Base-by-base conservation (phyloP, 2,797 vertebrate genomes). In the Hozukius guyotensis region DNA sequence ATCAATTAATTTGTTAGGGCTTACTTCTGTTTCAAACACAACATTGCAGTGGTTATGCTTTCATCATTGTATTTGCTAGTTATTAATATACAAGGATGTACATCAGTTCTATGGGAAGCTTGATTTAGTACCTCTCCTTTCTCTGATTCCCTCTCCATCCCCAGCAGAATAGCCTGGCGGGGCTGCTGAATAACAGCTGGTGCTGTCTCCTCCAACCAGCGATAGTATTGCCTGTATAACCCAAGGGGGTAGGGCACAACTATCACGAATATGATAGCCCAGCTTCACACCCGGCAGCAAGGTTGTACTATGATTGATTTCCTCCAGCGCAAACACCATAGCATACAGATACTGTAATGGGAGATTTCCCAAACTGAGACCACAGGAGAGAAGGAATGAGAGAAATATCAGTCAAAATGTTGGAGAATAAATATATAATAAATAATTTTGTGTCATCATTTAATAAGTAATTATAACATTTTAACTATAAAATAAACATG, bases 321-420 rank as follows among this genome's bases (percentile, higher is more conserved):
- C 92, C 31, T 96, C 93, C 81, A 96, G 77, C 0, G 96, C 94
- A 87, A 95, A 96, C 38, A 95, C 77, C 87, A 96, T 90, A 8
- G 92, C 93, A 69, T 96, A 92, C 29, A 93, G 49, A 89, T 94
- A 95, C 61, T 93, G 94, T 25, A 95, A 66, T 5, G 93, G 85
- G 64, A 88, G 87, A 34, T 87, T 80, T 83, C 96, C 94, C 91
- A 97, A 95, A 83, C 93, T 97, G 80, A 31, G 29, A 88, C 4
- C 56, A 90, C 83, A 91, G 5, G 8, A 42, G 29, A 72, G 12
- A 77, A 87, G 2, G 10, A 8, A 42, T 31, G 6, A 86, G 8
- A 70, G 1, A 67, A 20, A 66, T 6, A 70, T 57, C 3, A 49
- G 38, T 79, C 18, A 67, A 57, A 78, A 72, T 71, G 1, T 3